Evolutionary conservation across 2,113 vertebrate genomes (phyloP).

Genomic region (Actinemys pallida): DNA sequence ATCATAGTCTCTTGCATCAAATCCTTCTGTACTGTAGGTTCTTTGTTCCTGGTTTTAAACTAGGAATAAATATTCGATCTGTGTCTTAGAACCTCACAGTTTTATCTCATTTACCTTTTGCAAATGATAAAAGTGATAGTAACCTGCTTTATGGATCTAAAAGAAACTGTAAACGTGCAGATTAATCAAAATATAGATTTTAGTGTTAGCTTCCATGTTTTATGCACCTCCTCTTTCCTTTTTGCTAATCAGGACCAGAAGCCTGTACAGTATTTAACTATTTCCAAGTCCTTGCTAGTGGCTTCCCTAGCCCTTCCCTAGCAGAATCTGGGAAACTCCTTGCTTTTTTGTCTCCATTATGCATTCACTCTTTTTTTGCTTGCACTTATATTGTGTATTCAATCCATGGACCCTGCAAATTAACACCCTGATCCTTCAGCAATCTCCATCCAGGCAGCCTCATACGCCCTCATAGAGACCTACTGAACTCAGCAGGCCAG

Average conservation of each 20-base stretch:
- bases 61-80: neutral
- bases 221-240: neutral
- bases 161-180: neutral
- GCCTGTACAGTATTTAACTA: neutral
- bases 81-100: neutral
- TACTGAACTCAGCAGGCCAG: neutral
- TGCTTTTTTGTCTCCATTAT: neutral
- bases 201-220: neutral
- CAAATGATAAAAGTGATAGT: neutral
- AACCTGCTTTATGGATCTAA: neutral
- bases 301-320: fast-evolving
- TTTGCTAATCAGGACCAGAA: neutral
- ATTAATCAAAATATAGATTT: neutral
- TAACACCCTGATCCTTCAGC: neutral
- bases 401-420: neutral
- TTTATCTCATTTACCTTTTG: neutral
- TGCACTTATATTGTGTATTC: neutral
- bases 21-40: neutral
- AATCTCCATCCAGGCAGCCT: neutral
- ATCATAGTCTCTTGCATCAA: neutral
- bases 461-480: too few relatives aligned
- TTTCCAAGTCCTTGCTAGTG: neutral
- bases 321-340: fast-evolving
- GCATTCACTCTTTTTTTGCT: neutral
- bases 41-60: neutral